phyloP scores from a whole-genome alignment of 1,140 invertebrate species.

The Lutraria rhynchaena region DNA sequence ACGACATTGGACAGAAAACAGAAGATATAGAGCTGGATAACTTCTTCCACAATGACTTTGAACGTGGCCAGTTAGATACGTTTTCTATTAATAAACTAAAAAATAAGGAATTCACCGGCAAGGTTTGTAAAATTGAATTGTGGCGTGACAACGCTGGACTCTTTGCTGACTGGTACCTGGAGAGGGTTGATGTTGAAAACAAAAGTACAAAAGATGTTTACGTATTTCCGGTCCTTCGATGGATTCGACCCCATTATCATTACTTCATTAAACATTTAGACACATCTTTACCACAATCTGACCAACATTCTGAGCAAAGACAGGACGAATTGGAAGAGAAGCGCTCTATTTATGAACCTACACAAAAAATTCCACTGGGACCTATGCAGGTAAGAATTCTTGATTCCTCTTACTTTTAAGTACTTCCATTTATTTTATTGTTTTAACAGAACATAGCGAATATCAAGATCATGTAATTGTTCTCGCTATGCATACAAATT shows the following conservation, averaged over 20 bases:
- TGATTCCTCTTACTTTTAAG: too few species aligned
- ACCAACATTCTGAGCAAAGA: conserved; percentile 79
- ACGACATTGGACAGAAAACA: conserved; percentile 73
- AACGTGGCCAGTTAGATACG: conserved; percentile 77
- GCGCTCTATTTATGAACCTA: conserved; percentile 76
- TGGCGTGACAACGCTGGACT: conserved; percentile 81
- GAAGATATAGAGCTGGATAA: conserved; percentile 76
- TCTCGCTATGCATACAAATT: too few species aligned
- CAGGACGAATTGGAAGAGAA: conserved; percentile 80
- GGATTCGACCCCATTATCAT: conserved; percentile 80
- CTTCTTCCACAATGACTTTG: conserved; percentile 81
- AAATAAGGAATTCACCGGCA: conserved; percentile 62
- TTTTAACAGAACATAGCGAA: too few species aligned
- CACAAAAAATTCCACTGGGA: conserved; percentile 75
- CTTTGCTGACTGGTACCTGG: conserved; percentile 82
- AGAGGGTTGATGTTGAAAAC: conserved; percentile 80
- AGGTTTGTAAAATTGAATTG: conserved; percentile 77
- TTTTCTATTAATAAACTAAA: conserved; percentile 71
- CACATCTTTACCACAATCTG: conserved; percentile 82
- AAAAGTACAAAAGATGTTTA: conserved; percentile 74
- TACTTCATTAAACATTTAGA: conserved; percentile 82
- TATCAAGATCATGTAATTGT: too few species aligned
- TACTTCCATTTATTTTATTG: too few species aligned
- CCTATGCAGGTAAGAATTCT: conserved; percentile 82
- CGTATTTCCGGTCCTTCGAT: conserved; percentile 83